A percentile compares a stretch with the other conserved stretches of the same genome.
Conservation (phyloP, 2,888 invertebrate genomes). For the Leptodirus hochenwartii region DNA sequence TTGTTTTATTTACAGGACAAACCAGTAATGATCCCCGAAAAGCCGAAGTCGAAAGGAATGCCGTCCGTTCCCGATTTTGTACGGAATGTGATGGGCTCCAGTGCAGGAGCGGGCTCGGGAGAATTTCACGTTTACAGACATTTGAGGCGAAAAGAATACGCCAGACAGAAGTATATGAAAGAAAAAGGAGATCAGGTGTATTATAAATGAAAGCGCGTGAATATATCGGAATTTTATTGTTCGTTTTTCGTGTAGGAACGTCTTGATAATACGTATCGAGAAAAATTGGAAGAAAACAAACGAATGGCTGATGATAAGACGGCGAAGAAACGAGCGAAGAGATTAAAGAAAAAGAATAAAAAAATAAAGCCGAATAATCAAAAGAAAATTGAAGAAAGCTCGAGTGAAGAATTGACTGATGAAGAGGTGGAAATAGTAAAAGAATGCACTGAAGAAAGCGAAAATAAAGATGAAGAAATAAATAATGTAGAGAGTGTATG, state of each 20-base stretch:
- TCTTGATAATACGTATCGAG: constrained; percentile 64
- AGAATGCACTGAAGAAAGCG: constrained; percentile 4
- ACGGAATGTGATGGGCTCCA: constrained; percentile 98
- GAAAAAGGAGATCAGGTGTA: constrained; percentile 67
- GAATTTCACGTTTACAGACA: constrained; percentile 98
- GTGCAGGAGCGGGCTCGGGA: constrained; percentile 97
- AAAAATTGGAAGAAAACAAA: constrained; percentile 59
- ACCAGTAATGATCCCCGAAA: constrained; percentile 70
- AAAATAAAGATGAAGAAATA: constrained; percentile 2
- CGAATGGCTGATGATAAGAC: constrained; percentile 59
- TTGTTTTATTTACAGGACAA: constrained; percentile 48
- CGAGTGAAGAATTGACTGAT: constrained; percentile 1
- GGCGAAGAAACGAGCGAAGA: constrained; percentile 81
- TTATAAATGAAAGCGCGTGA: constrained; percentile 1
- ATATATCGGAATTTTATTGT: constrained; percentile 5
- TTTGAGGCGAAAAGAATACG: constrained; percentile 86
- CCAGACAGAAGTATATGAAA: constrained; percentile 83
- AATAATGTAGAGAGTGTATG: neutral
- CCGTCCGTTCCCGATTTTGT: constrained; percentile 86
- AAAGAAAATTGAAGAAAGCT: neutral
- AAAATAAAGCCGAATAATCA: constrained; percentile 17
- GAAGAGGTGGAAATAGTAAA: constrained; percentile 5
- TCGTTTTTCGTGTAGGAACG: constrained; percentile 42
- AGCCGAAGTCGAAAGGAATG: constrained; percentile 50
- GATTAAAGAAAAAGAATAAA: constrained; percentile 53